These are phyloP conservation scores for Thaleichthys pacificus DNA, from an alignment of 2,797 vertebrate genomes.

Conservation along the genomic window DNA sequence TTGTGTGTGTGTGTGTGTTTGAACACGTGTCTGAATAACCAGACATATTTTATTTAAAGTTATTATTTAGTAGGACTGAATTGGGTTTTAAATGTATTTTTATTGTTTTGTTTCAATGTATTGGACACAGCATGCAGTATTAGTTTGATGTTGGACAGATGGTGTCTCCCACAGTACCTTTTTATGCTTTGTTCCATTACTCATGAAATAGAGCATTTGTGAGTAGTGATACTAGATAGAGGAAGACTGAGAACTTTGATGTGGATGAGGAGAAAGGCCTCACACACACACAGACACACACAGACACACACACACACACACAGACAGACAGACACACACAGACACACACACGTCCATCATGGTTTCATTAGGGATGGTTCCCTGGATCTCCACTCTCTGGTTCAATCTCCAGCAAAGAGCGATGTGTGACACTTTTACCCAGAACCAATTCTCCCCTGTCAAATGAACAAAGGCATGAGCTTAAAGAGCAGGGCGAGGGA, in stretches of 20 bases:
- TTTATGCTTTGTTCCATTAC: not conserved
- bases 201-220: not conserved
- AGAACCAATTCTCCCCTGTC: slow-evolving; percentile 25
- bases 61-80: not conserved
- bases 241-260: not conserved
- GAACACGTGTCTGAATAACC: slow-evolving; percentile 5
- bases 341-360: slow-evolving; percentile 5
- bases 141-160: not conserved
- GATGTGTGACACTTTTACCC: slow-evolving; percentile 12
- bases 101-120: too few species aligned
- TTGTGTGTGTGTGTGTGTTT: slow-evolving; percentile 3
- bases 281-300: not conserved
- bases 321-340: not conserved
- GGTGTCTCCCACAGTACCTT: not conserved
- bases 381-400: not conserved
- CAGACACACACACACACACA: not conserved
- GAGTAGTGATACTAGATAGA: not conserved
- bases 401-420: slow-evolving; percentile 12
- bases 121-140: too few species aligned
- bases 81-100: not conserved
- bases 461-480: slow-evolving; percentile 3
- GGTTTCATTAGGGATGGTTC: not conserved
- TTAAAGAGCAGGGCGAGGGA: not conserved
- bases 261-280: not conserved
- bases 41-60: slow-evolving; percentile 2